These are phyloP conservation scores for Dicranocentrus wangi DNA, from an alignment of 2,888 invertebrate genomes.

Conservation along the genomic window DNA sequence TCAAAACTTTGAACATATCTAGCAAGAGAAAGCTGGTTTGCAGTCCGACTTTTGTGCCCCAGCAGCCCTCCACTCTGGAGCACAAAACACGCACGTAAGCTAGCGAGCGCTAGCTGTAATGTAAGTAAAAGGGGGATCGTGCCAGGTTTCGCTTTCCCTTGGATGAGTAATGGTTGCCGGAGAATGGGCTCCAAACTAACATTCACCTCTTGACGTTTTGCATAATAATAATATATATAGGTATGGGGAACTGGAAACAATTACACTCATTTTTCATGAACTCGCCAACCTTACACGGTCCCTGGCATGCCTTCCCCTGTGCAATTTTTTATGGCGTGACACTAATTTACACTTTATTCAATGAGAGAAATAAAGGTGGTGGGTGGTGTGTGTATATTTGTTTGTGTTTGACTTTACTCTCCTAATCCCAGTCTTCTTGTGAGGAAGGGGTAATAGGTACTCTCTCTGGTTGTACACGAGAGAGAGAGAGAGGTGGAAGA, in stretches of 20 bases:
- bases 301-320: background rate
- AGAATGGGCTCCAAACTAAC: no score
- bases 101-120: background rate
- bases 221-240: background rate
- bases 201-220: no score
- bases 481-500: no score
- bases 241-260: slow-evolving; percentile 38
- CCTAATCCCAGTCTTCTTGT: no score
- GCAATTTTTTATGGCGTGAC: slow-evolving; percentile 40
- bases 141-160: no score
- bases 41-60: no score
- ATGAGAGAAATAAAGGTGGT: slow-evolving; percentile 4
- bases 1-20: no score
- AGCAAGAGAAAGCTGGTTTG: no score
- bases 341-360: slow-evolving; percentile 29
- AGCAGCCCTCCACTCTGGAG: background rate
- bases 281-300: slow-evolving; percentile 34
- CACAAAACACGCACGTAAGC: background rate
- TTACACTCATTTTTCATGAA: slow-evolving; percentile 46
- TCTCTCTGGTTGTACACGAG: no score
- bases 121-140: background rate
- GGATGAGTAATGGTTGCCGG: no score
- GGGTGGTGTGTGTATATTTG: background rate
- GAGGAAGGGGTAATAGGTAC: background rate
- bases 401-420: slow-evolving; percentile 5